Evolutionary conservation across 1,140 invertebrate species (phyloP).

Genomic region (Arion vulgaris): DNA sequence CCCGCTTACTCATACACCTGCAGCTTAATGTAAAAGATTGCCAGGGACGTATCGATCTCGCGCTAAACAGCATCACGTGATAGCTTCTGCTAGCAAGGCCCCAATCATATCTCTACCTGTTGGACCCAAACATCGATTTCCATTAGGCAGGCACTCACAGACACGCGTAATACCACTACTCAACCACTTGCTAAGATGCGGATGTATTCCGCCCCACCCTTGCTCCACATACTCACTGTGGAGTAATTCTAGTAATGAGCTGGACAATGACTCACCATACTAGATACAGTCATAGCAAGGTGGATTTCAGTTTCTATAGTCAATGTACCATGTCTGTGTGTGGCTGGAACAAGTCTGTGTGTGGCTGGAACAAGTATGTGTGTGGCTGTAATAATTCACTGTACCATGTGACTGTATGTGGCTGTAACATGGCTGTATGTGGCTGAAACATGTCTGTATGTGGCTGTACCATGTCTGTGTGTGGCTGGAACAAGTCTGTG

Average conservation of each 20-base stretch:
- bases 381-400: no score
- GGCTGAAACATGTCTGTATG: no score
- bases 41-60: slow-evolving; percentile 1
- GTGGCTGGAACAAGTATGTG: no score
- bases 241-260: background rate
- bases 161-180: background rate
- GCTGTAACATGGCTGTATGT: no score
- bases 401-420: no score
- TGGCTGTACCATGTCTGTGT: no score
- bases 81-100: background rate
- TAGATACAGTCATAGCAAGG: no score
- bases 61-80: background rate
- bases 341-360: no score
- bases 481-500: no score
- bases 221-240: background rate
- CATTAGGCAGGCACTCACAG: background rate
- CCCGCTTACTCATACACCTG: slow-evolving; percentile 3
- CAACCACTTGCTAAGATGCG: background rate
- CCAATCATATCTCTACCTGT: background rate
- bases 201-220: background rate
- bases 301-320: no score
- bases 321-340: no score
- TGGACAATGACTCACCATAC: background rate
- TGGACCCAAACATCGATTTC: slow-evolving; percentile 8
- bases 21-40: background rate